Evolutionary conservation across 2,113 vertebrate genomes (phyloP), one percentile per base, ranked within the genome.

Genomic region (Seriola dumerili): DNA sequence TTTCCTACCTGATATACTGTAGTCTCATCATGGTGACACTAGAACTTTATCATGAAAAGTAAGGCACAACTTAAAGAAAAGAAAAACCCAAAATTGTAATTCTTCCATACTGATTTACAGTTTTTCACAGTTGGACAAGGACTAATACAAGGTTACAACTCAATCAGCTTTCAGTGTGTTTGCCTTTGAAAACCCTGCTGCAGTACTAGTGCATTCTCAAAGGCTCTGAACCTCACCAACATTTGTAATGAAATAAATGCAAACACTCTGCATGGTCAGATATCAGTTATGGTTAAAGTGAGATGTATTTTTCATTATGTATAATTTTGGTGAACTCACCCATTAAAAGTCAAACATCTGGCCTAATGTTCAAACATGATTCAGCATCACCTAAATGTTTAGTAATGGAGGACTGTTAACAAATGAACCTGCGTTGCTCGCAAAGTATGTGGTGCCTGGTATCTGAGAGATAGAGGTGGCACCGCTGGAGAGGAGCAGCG

Each of bases 401-500:
- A 6, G 21, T 52, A 29, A 57, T n/a, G 48, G 38, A 25, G 5
- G 40, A 16, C 16, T n/a, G 42, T 70, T 55, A 65, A 34, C n/a
- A 36, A 57, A 25, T 57, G 32, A 44, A 66, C 14, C 1, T 38
- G 29, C 5, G 36, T 4, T 8, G n/a, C 14, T 14, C 0, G 25
- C 12, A 5, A 34, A 72, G 58, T 63, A 52, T 59, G 34, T 72
- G 71, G 16, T n/a, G 48, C 8, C 1, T 36, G 50, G n/a, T 57
- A 12, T 29, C 25, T 23, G 64, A 40, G 72, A 44, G 38, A 78
- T 10, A n/a, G 63, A 70, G 81, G 58, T 72, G 59, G 54, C 19
- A 11, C 34, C 23, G 71, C 46, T 46, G 54, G 12, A 76, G 34
- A 55, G 23, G 59, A 72, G 82, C 69, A 52, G 42, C 36, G 76